A percentile compares a stretch with the other conserved stretches of the same genome.
Conservation (phyloP, 2,797 vertebrate genomes). For the Pachyuromys duprasi region DNA sequence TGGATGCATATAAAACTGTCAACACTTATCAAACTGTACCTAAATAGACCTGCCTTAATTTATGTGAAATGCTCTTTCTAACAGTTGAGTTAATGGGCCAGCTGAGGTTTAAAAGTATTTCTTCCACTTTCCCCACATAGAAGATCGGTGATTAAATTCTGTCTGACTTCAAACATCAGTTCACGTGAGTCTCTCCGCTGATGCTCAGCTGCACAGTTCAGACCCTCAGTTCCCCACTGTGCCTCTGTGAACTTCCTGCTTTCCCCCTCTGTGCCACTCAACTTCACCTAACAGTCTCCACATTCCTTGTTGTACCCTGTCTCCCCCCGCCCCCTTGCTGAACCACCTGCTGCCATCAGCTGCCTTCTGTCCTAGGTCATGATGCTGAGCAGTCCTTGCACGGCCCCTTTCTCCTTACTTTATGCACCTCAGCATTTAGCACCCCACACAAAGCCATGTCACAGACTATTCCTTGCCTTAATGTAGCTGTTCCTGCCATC, state of each 20-base stretch:
- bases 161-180: background rate
- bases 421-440: background rate
- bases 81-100: constrained; percentile 22
- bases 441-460: background rate
- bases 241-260: background rate
- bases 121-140: background rate
- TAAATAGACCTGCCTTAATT: constrained; percentile 38
- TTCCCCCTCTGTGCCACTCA: background rate
- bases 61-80: constrained; percentile 14
- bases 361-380: background rate
- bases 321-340: background rate
- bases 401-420: background rate
- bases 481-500: background rate
- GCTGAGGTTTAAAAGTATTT: background rate
- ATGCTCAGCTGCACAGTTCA: background rate
- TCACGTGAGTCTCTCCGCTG: background rate
- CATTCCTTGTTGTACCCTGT: background rate
- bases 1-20: background rate
- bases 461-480: background rate
- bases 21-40: constrained; percentile 21
- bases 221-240: background rate
- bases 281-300: background rate
- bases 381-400: background rate
- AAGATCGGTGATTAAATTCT: background rate
- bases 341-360: background rate